These are phyloP conservation scores for Bos taurus DNA, from an alignment of 2,113 vertebrate genomes.

Conservation along the genomic window DNA sequence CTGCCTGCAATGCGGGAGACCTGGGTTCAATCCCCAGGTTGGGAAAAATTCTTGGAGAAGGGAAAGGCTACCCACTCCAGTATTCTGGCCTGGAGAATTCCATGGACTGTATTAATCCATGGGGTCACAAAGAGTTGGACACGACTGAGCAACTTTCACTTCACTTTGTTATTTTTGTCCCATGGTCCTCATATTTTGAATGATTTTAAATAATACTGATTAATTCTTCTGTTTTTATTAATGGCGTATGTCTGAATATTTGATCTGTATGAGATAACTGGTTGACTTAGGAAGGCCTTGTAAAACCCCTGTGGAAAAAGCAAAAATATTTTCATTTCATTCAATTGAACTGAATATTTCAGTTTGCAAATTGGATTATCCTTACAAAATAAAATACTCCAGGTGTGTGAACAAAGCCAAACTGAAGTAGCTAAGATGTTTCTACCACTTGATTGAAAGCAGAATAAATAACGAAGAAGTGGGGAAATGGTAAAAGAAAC, in stretches of 20 bases:
- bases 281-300: neutral
- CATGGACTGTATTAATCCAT: neutral
- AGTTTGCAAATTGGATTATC: neutral
- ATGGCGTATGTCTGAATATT: neutral
- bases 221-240: conserved; percentile 4
- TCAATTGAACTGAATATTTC: neutral
- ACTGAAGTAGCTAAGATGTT: neutral
- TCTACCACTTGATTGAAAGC: neutral
- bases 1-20: neutral
- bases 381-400: conserved; percentile 6
- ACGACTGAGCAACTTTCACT: neutral
- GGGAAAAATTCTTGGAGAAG: neutral
- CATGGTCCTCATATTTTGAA: conserved; percentile 14
- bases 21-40: neutral
- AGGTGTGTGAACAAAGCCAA: neutral
- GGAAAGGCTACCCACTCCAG: neutral
- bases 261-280: neutral
- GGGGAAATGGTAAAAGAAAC: neutral
- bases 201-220: conserved; percentile 32
- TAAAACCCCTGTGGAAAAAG: neutral
- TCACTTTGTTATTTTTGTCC: neutral
- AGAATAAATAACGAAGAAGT: neutral
- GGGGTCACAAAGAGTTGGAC: neutral
- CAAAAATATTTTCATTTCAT: conserved; percentile 29
- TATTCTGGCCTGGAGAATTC: neutral